Base-by-base conservation (phyloP, 2,113 vertebrate species). In the Sphaerodactylus townsendi region DNA sequence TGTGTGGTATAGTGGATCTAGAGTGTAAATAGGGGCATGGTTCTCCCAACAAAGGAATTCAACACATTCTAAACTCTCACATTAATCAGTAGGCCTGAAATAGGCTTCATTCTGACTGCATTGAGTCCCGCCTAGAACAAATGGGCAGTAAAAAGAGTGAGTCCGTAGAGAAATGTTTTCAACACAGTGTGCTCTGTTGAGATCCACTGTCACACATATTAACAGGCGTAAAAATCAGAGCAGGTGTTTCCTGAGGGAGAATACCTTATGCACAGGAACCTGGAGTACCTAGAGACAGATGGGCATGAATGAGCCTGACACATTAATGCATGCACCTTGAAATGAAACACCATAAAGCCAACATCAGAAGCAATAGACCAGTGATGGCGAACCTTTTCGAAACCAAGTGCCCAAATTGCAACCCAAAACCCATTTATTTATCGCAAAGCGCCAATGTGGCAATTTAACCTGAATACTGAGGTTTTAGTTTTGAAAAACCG, bases 161-260 rank as follows among this genome's bases (percentile, higher is more conserved):
- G 19, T 15, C 2, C 75, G 70, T 48, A 39, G 8, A n/a, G 77
- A 77, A 21, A 10, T 17, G 13, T 78, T 83, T 10, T 10, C 77
- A 81, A 8, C 68, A 41, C 1, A 64, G 48, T 10, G 0, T 2
- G 35, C 5, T 1, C 82, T 75, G 81, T 6, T 10, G 1, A 33
- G 66, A 70, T 39, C 5, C 76, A 5, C 35, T 76, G 80, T 78
- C 10, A 19, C 50, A 53, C 15, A 53, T 53, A 80, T 1, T 23
- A 25, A 4, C 1, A 0, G 1, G 30, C 17, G 1, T 19, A 39
- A 48, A 0, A 0, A 0, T 4, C 50, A 0, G 0, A 76, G 83
- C 10, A 84, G 35, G 8, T 2, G 50, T 5, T 10, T 59, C 84
- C 74, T 79, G 3, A 66, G 8, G 19, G 44, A 1, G 3, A 81